Evolutionary conservation across 2,113 vertebrate genomes (phyloP).

Genomic region (Pseudorectes ferrugineus): DNA sequence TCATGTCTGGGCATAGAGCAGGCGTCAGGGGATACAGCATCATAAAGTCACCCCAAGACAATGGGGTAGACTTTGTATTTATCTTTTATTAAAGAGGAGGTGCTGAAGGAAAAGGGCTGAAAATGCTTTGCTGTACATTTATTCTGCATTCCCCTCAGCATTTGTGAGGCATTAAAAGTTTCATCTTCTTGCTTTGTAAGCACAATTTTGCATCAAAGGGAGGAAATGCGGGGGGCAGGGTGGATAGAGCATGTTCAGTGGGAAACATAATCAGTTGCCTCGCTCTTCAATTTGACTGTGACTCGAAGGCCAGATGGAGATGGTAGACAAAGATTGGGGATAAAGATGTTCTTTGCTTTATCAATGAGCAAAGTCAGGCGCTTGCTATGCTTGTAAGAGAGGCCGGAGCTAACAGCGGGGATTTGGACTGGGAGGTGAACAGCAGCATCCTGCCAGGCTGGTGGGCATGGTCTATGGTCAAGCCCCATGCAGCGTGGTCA

Average conservation of each 20-base stretch:
- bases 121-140: background rate
- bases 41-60: too few species aligned
- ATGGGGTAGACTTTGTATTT: background rate
- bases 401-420: accelerated
- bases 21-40: too few species aligned
- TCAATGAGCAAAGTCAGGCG: background rate
- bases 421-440: background rate
- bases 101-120: background rate
- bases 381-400: background rate
- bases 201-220: background rate
- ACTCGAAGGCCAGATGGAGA: background rate
- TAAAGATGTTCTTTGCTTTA: background rate
- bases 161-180: background rate
- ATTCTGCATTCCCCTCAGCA: background rate
- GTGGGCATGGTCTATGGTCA: background rate
- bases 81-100: background rate
- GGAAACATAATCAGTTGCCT: background rate
- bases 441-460: background rate
- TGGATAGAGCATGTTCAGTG: background rate
- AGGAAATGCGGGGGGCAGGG: background rate
- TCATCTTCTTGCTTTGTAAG: background rate
- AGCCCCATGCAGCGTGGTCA: accelerated
- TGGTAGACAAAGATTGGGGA: background rate
- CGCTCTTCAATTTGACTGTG: background rate
- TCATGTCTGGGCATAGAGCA: too few species aligned